These are phyloP conservation scores for Calliopum simillimum DNA, from an alignment of 2,888 invertebrate species.

Conservation along the genomic window DNA sequence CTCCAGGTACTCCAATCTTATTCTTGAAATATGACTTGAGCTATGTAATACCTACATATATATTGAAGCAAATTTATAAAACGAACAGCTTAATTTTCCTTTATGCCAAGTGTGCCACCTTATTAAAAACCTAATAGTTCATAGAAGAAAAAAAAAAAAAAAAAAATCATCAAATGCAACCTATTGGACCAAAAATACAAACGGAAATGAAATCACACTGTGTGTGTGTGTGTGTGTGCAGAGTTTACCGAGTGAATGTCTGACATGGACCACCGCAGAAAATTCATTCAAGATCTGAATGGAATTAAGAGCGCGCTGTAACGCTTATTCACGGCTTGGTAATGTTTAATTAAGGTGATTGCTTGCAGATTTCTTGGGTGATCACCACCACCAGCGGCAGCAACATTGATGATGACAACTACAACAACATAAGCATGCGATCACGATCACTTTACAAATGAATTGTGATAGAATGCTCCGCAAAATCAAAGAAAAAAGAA, in stretches of 20 bases:
- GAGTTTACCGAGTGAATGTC: neutral
- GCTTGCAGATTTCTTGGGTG: conserved; percentile 31
- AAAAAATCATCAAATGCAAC: neutral
- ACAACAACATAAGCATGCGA: conserved; percentile 10
- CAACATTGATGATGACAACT: neutral
- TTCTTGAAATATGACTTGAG: no score
- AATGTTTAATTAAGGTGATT: conserved; percentile 36
- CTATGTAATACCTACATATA: no score
- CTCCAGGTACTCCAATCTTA: no score
- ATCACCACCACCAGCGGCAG: conserved; percentile 8
- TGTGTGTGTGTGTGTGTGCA: neutral
- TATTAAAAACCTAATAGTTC: no score
- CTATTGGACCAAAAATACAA: conserved; percentile 15
- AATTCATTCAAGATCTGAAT: conserved; percentile 9
- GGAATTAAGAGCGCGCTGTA: conserved; percentile 5
- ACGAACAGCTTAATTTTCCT: no score
- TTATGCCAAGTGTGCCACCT: no score
- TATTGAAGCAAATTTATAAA: no score
- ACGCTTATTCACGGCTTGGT: conserved; percentile 21
- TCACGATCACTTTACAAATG: conserved; percentile 34
- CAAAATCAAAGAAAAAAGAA: neutral
- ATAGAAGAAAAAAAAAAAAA: neutral
- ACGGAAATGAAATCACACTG: conserved; percentile 26
- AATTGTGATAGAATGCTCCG: conserved; percentile 21
- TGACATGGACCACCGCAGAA: conserved; percentile 34